Conservation (phyloP, 2,113 vertebrate species). For the Circaetus cinerascens region DNA sequence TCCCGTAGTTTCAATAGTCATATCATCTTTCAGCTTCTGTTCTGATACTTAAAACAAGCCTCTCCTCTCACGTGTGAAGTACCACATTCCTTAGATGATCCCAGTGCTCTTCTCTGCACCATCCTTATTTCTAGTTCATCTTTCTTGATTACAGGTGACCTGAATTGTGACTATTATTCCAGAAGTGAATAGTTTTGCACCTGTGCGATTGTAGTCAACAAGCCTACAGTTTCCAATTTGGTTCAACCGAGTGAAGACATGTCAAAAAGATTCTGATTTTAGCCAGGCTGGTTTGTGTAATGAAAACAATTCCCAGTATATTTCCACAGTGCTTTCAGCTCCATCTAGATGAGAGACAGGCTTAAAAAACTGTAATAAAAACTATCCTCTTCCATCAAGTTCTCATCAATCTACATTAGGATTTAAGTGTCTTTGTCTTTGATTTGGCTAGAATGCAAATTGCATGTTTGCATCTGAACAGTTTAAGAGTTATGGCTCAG, state of each 20-base stretch:
- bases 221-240: neutral
- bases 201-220: neutral
- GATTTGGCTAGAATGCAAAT: neutral
- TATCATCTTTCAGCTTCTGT: neutral
- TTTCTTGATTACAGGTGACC: neutral
- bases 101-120: neutral
- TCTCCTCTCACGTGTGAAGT: fast-evolving
- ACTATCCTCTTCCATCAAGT: neutral
- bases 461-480: neutral
- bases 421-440: neutral
- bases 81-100: neutral
- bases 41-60: neutral
- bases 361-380: neutral
- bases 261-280: neutral
- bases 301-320: neutral
- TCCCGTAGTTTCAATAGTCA: neutral
- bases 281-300: neutral
- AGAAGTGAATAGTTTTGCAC: neutral
- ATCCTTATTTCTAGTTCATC: neutral
- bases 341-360: neutral
- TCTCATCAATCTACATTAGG: neutral
- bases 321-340: neutral
- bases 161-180: neutral
- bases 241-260: neutral
- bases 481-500: neutral